Base-by-base conservation (phyloP, 1,140 invertebrate species). In the Drosophila erecta region DNA sequence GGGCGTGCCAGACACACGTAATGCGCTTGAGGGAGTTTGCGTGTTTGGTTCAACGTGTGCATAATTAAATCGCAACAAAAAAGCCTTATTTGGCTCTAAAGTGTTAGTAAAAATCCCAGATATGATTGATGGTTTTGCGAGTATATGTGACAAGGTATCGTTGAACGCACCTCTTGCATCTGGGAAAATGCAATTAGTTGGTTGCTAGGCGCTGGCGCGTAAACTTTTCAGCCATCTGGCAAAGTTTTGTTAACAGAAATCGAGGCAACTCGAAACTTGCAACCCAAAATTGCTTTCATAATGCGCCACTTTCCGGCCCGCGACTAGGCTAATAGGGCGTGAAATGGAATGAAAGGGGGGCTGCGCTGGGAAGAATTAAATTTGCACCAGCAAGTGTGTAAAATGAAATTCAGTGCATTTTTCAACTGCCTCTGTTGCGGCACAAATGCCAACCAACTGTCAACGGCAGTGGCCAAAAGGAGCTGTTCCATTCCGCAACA, bases 201-300 rank as follows among this genome's bases (percentile, higher is more conserved):
- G 11, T 12, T 41, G 30, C 58, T 57, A 33, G 44, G 27, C 54
- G 41, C 7, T 47, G 38, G 27, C n/a, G 49, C 17, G 8, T 17
- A 40, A 65, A 53, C 38, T 65, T 69, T 12, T 44, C 67, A 64
- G 71, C 38, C 59, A 87, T 64, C 83, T 87, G 75, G 44, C 41
- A 66, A 86, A 76, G 60, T 87, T 86, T 81, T 57, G 61, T 51
- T 59, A 74, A 55, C 61, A 50, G 60, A 86, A 86, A 86, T 86
- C 87, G 75, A 79, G 76, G 81, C 79, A 86, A 76, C 80, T 71
- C 57, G 44, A 77, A 86, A 87, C 74, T 85, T 76, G 74, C 53
- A 17, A 17, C 17, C 17, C 75, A 43, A 86, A 86, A 79, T 87
- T 86, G 83, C 81, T 86, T 83, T 83, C 79, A 83, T 83, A 86